Evolutionary conservation across 2,888 invertebrate species (phyloP), one percentile per base, ranked within the genome.

Genomic region (Uloborus plumipes): DNA sequence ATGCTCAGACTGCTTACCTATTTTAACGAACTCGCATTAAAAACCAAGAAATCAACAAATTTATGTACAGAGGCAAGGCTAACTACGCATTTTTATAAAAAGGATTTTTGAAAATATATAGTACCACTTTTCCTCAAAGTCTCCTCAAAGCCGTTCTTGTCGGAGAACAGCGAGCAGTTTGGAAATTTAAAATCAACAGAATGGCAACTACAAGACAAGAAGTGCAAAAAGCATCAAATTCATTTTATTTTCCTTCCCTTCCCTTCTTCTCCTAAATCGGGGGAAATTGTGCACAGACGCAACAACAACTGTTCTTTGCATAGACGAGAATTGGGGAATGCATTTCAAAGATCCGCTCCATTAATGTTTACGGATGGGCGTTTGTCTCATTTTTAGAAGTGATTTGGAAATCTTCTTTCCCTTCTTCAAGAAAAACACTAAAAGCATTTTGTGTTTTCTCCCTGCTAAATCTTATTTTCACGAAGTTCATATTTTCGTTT

Each of bases 341-440:
- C 39, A 39, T 55, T n/a, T 20, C 55, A 16, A 18, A 55, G n/a
- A 55, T 55, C 16, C 55, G 55, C 15, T 55, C 55, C 55, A 55
- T 55, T 55, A 55, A 16, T 55, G 55, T 55, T 55, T 55, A 55
- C 55, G 55, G 20, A 15, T 18, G n/a, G 55, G 18, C 20, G 55
- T 55, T 55, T 55, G 55, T 55, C 55, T 55, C 55, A 55, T 55
- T 55, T 55, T 55, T n/a, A 16, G 55, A 55, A 55, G 20, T n/a
- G n/a, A 55, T 55, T 55, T 55, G 55, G 15, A 55, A 18, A 20
- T 16, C 18, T 53, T 20, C n/a, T 16, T 55, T 55, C 16, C 1
- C 9, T 55, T 39, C 9, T 9, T 39, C 9, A 11, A 11, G 39
- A 39, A 39, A 39, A 39, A 39, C 11, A 11, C 39, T 39, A 39